Evolutionary conservation across 2,113 vertebrate species (phyloP).

Genomic region (Paedocypris sp.): DNA sequence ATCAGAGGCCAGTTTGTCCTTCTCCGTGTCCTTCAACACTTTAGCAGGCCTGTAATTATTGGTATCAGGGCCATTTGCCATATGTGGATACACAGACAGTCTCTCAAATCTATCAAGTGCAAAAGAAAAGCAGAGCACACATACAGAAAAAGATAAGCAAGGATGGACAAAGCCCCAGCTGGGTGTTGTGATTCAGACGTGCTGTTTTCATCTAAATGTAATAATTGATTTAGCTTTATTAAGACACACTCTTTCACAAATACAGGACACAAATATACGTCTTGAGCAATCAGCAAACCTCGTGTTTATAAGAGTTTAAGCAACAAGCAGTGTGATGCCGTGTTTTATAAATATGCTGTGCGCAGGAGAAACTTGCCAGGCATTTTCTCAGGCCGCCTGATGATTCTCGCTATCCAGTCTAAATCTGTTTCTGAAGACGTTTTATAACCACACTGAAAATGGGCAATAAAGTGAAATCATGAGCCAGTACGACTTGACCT

Average conservation of each 20-base stretch:
- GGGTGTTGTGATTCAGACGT: slow-evolving; percentile 5
- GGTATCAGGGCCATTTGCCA: slow-evolving; percentile 10
- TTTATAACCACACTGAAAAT: no score
- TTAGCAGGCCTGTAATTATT: not conserved
- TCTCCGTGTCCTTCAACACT: slow-evolving; percentile 2
- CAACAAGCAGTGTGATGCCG: no score
- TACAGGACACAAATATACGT: not conserved
- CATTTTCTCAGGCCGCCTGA: no score
- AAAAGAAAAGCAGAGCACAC: slow-evolving; percentile 22
- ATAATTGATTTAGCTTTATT: slow-evolving; percentile 18
- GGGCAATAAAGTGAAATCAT: no score
- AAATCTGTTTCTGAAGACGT: no score
- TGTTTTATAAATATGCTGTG: no score
- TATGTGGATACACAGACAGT: not conserved
- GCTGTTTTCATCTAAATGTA: slow-evolving; percentile 1
- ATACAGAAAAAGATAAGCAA: slow-evolving; percentile 17
- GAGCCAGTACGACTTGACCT: no score
- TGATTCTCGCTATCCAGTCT: no score
- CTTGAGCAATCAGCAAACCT: not conserved
- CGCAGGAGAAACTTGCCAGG: no score
- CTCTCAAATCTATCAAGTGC: slow-evolving; percentile 9
- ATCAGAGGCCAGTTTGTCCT: not conserved
- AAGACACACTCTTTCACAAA: no score
- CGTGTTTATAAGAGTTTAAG: not conserved
- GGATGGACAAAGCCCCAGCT: slow-evolving; percentile 1